phyloP scores from a whole-genome alignment of 2,888 invertebrate species.

The Salticus scenicus region DNA sequence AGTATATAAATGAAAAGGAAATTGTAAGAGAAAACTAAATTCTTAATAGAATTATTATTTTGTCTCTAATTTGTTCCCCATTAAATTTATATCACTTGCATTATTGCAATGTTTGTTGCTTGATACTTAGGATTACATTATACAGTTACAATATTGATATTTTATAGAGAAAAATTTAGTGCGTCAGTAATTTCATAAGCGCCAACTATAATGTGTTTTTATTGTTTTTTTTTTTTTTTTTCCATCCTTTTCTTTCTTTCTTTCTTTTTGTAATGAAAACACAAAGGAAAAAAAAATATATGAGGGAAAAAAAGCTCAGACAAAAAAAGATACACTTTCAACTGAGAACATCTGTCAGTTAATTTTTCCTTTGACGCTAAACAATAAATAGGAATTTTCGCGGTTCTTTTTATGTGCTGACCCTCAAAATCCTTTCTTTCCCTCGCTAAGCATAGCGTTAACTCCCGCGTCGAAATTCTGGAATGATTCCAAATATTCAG shows the following conservation, averaged over 20 bases:
- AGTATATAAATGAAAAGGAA: no score
- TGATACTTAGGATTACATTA: no score
- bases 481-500: slow-evolving; percentile 47
- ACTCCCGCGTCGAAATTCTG: slow-evolving; percentile 43
- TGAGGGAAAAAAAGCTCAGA: neutral
- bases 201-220: neutral
- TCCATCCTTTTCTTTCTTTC: neutral
- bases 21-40: no score
- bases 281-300: neutral
- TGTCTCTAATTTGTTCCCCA: no score
- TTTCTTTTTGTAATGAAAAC: neutral
- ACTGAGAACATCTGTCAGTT: slow-evolving; percentile 36
- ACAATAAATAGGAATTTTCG: slow-evolving; percentile 57
- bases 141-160: no score
- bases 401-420: slow-evolving; percentile 19
- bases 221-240: no score
- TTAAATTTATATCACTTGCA: no score
- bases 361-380: slow-evolving; percentile 43
- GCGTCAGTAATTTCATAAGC: neutral
- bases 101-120: no score
- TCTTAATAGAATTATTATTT: no score
- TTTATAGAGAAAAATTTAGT: no score
- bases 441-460: slow-evolving; percentile 26
- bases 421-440: slow-evolving; percentile 15
- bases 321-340: slow-evolving; percentile 15